Evolutionary conservation across 2,888 invertebrate species (phyloP), one percentile per base, ranked within the genome.

Genomic region (Lepas anatifera): DNA sequence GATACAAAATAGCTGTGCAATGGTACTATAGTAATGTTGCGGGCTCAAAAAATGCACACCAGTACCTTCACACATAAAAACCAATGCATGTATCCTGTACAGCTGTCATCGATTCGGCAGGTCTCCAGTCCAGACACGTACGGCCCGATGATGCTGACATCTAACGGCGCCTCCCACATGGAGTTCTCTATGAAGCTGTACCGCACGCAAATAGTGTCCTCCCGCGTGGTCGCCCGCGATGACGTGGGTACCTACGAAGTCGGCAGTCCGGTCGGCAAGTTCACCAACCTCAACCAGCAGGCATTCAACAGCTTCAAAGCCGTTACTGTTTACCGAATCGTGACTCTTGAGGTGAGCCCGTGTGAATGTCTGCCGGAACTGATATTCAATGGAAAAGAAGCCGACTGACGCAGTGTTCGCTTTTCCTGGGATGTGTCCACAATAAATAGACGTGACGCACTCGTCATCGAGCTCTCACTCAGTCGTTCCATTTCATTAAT

Each of bases 291-390:
- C 39, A 25, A 66, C 27, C 39, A 66, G 66, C 18, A 37, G 66
- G 41, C 27, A 10, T 66, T 66, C 66, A 66, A 39, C 37, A 27
- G 25, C 79, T 87, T 89, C 75, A 88, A 88, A 0, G 90, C 92
- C 6, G 87, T 89, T 76, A 86, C 89, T 41, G 89, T 90, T n/a
- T 95, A 94, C 81, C 85, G 92, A 74, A 87, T 95, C 69, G 89
- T 89, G 68, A 66, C 39, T 25, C 39, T 66, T 3, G 66, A 66
- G 66, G 66, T 66, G 13, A 39, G 41, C n/a, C n/a, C n/a, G n/a
- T n/a, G n/a, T n/a, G n/a, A n/a, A n/a, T n/a, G n/a, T n/a, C n/a
- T n/a, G n/a, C n/a, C n/a, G n/a, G n/a, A n/a, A n/a, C n/a, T n/a
- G n/a, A n/a, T n/a, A n/a, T n/a, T n/a, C n/a, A n/a, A n/a, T n/a